Base-by-base conservation (phyloP, 1,140 invertebrate genomes). In the Lucilia cuprina region DNA sequence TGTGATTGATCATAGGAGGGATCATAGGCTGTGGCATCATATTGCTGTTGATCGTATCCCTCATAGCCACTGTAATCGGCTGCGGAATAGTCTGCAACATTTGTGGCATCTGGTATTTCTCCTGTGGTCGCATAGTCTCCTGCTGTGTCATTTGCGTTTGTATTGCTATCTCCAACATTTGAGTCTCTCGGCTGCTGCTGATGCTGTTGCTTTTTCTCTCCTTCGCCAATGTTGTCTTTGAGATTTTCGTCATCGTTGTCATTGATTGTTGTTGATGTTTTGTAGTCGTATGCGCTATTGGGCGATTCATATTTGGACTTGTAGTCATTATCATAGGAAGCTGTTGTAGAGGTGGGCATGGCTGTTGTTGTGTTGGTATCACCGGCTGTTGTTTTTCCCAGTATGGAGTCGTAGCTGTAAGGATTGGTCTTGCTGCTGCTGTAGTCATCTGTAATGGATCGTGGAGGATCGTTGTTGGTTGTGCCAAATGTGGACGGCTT, bases 201-300 rank as follows among this genome's bases (percentile, higher is more conserved):
- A n/a, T n/a, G 25, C 25, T 47, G n/a, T 82, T 84, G 86, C 77
- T 25, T 50, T 49, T 91, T 91, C 83, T 91, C 89, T 85, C 89
- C 88, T 87, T 88, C 85, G 86, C 89, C 89, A 87, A 90, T 85
- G 87, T 90, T 89, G 88, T 91, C 90, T 83, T 90, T 91, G 88
- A 89, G 87, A 88, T 90, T 90, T 86, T 91, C 90, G 86, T 90
- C 89, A 88, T 91, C 90, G 86, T 88, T 87, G 87, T 90, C 87
- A 85, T 91, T 87, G 88, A 88, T 84, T 86, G 84, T 84, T 86
- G 84, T 65, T 35, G 83, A 82, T 30, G 25, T 30, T 21, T 83
- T 84, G 82, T 85, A 85, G 83, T 84, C 85, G 55, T 78, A 78
- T 65, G 41, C 17, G 47, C 78, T 60, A 55, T 34, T 74, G 34